Conservation (phyloP, 1,140 invertebrate species). For the Drosophila jambulina region DNA sequence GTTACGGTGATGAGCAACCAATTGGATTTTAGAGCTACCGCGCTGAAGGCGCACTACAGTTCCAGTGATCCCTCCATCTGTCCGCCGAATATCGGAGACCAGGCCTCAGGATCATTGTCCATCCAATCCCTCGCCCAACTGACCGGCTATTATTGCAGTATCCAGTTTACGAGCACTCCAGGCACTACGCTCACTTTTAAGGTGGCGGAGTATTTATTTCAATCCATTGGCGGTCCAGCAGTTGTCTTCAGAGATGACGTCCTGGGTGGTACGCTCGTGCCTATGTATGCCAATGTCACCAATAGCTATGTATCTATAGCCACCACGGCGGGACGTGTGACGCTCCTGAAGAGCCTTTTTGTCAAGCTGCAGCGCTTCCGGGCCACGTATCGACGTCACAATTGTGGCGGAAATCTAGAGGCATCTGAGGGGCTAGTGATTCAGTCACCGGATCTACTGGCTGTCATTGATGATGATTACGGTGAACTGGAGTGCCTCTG, state of each 20-base stretch:
- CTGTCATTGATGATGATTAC: neutral
- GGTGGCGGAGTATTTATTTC: slow-evolving; percentile 29
- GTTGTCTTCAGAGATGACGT: slow-evolving; percentile 46
- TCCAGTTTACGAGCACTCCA: slow-evolving; percentile 26
- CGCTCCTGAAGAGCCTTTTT: slow-evolving; percentile 4
- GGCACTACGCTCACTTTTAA: slow-evolving; percentile 61
- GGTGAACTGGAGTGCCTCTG: slow-evolving; percentile 63
- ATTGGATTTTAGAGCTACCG: slow-evolving; percentile 12
- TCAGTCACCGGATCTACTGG: slow-evolving; percentile 17
- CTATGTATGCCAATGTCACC: slow-evolving; percentile 24
- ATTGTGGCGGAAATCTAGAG: slow-evolving; percentile 49
- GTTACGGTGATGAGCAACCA: slow-evolving; percentile 15
- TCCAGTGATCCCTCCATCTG: slow-evolving; percentile 52
- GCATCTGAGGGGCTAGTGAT: slow-evolving; percentile 37
- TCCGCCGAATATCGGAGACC: slow-evolving; percentile 58
- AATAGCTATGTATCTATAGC: slow-evolving; percentile 35
- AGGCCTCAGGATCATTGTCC: slow-evolving; percentile 37
- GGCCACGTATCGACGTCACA: slow-evolving; percentile 50
- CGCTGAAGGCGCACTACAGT: slow-evolving; percentile 41
- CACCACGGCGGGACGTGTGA: slow-evolving; percentile 30
- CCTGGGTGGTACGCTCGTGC: neutral
- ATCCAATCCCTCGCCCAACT: slow-evolving; percentile 26
- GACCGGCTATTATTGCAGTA: slow-evolving; percentile 48
- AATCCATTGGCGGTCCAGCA: neutral
- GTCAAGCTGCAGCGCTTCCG: slow-evolving; percentile 22